Percentiles rank a stretch among this genome's conserved stretches.
Evolutionary conservation across 2,113 vertebrate genomes (phyloP).

Genomic region (Gymnobelideus leadbeateri): DNA sequence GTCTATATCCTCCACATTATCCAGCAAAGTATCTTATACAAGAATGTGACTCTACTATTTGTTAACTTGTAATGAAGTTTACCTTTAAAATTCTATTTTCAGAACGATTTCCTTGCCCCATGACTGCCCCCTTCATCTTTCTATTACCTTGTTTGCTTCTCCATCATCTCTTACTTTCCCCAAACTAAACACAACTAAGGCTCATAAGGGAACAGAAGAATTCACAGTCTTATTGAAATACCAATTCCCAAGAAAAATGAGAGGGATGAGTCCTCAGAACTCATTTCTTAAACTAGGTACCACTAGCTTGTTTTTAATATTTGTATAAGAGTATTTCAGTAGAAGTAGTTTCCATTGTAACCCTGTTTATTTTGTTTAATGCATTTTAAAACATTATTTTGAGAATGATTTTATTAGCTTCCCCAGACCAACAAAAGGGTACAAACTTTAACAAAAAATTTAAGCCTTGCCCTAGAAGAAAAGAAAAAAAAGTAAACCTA

Average conservation of each 20-base stretch:
- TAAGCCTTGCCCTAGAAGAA: background rate
- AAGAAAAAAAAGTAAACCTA: background rate
- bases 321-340: background rate
- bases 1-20: background rate
- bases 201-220: background rate
- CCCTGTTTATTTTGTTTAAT: background rate
- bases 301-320: background rate
- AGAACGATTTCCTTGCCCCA: background rate
- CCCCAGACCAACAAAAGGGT: background rate
- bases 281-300: background rate
- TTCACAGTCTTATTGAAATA: conserved; percentile 24
- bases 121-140: background rate
- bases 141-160: background rate
- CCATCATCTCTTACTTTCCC: background rate
- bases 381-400: background rate
- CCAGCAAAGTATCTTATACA: background rate
- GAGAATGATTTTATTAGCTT: background rate
- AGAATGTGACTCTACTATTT: background rate
- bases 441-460: background rate
- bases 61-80: background rate
- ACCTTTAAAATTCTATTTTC: background rate
- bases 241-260: conserved; percentile 9
- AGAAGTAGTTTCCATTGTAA: background rate
- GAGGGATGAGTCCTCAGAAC: background rate
- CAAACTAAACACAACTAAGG: background rate